Conservation (phyloP, 1,140 invertebrate species). For the Dinoponera quadriceps region DNA sequence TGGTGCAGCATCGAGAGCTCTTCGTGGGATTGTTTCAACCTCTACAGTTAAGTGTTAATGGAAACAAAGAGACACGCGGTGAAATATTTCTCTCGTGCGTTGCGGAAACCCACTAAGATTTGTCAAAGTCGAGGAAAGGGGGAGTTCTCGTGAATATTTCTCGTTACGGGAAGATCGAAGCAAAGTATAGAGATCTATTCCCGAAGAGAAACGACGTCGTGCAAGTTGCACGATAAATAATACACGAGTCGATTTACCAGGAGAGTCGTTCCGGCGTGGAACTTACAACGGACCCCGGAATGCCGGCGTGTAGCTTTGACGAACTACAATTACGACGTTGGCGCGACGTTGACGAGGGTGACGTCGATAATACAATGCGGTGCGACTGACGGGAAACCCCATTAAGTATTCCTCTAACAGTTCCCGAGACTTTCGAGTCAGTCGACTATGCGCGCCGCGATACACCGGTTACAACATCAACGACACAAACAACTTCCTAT, state of each 20-base stretch:
- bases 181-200: conserved; percentile 38
- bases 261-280: conserved; percentile 16
- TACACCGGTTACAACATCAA: neutral
- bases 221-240: conserved; percentile 37
- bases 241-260: conserved; percentile 38
- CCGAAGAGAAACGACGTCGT: conserved; percentile 19
- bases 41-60: neutral
- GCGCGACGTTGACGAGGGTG: neutral
- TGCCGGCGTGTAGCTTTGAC: neutral
- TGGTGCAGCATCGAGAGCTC: too few species aligned
- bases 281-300: neutral
- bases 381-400: neutral
- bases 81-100: neutral
- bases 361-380: conserved; percentile 22
- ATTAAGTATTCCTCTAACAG: conserved; percentile 14
- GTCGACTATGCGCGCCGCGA: neutral
- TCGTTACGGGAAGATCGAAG: neutral
- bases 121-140: conserved; percentile 23
- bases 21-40: neutral
- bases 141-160: conserved; percentile 36
- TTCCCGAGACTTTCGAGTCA: conserved; percentile 10
- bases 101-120: conserved; percentile 15
- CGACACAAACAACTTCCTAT: conserved; percentile 1
- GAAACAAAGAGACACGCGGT: neutral
- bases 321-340: neutral